Conservation (phyloP, 2,797 vertebrate species). For the Tenualosa ilisha region DNA sequence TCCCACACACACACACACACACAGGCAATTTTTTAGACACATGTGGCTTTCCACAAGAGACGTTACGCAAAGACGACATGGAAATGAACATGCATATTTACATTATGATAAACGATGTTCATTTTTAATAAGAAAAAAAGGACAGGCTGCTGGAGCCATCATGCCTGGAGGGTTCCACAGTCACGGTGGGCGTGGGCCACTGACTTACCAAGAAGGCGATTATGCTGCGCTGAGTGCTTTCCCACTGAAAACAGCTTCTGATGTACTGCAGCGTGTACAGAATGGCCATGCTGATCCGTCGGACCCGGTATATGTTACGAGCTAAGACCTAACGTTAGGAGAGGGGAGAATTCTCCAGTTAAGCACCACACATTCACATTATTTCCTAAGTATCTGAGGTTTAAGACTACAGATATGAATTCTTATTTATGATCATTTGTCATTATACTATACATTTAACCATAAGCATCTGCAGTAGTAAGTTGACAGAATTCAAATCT, state of each 20-base stretch:
- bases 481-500: no score
- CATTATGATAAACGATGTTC: conserved; percentile 16
- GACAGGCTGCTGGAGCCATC: conserved; percentile 60
- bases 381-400: background rate
- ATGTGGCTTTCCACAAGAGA: background rate
- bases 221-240: conserved; percentile 86
- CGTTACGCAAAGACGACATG: background rate
- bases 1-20: background rate
- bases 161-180: background rate
- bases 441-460: background rate
- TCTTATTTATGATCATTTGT: background rate
- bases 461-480: no score
- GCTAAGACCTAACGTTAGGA: conserved; percentile 86
- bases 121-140: conserved; percentile 60
- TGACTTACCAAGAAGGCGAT: conserved; percentile 92
- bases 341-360: conserved; percentile 67
- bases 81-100: conserved; percentile 17
- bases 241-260: conserved; percentile 98
- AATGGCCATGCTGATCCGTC: conserved; percentile 90
- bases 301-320: conserved; percentile 91
- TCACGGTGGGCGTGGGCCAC: conserved; percentile 64
- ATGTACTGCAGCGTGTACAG: conserved; percentile 94
- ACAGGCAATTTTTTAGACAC: background rate
- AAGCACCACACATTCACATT: conserved; percentile 45
- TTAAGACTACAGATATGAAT: background rate